phyloP scores from a whole-genome alignment of 2,797 vertebrate species.

The Kryptolebias ocellatus region DNA sequence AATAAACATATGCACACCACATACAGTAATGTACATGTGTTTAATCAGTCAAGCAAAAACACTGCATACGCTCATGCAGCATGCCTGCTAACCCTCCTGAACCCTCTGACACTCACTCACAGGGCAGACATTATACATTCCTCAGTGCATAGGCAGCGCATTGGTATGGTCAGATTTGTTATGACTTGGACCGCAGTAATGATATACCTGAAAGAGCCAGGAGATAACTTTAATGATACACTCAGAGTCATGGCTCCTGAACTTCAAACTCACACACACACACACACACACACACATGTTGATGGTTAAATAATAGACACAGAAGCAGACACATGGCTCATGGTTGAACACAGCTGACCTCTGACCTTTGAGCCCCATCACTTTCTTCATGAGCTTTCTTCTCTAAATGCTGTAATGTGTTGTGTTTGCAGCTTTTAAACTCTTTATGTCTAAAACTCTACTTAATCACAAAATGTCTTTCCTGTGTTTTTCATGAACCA shows the following conservation, averaged over 20 bases:
- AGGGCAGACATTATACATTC: constrained; percentile 45
- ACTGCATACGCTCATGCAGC: constrained; percentile 46
- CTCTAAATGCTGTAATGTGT: no score
- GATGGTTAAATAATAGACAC: constrained; percentile 24
- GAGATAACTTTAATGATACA: constrained; percentile 71
- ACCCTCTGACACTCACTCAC: constrained; percentile 36
- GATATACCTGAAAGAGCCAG: constrained; percentile 59
- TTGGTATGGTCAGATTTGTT: constrained; percentile 52
- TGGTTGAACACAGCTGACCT: constrained; percentile 50
- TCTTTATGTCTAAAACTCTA: no score
- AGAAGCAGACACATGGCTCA: constrained; percentile 38
- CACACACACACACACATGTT: neutral
- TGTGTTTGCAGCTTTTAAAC: no score
- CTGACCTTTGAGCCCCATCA: constrained; percentile 39
- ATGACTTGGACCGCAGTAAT: constrained; percentile 63
- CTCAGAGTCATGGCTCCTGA: constrained; percentile 38
- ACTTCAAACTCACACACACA: constrained; percentile 24
- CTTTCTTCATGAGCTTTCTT: no score
- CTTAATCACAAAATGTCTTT: no score
- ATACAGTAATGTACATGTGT: constrained; percentile 17
- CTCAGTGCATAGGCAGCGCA: constrained; percentile 64
- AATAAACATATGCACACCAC: neutral
- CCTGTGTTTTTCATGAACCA: no score
- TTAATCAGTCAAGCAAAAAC: constrained; percentile 48
- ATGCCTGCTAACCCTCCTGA: constrained; percentile 30